Percentiles rank a stretch among this genome's conserved stretches.
Conservation (phyloP, 2,888 invertebrate species). For the Muscina levida region DNA sequence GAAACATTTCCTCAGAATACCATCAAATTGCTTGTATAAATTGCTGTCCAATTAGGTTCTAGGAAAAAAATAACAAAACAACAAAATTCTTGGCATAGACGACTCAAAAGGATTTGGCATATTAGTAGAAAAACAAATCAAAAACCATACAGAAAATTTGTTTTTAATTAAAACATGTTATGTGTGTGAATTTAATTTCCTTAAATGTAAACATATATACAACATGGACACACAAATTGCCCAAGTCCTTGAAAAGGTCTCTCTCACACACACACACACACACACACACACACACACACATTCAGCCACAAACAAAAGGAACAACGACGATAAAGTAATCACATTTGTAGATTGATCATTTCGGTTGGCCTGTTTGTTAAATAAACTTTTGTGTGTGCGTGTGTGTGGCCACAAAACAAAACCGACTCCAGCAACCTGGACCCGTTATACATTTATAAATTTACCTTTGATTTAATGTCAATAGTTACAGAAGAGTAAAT, state of each 20-base stretch:
- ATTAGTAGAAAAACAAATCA: too few species aligned
- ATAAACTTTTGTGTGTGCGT: not conserved
- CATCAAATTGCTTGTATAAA: too few species aligned
- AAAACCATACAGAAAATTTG: constrained; percentile 21
- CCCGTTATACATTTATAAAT: not conserved
- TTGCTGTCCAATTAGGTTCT: too few species aligned
- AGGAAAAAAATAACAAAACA: too few species aligned
- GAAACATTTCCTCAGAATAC: too few species aligned
- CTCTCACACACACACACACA: too few species aligned
- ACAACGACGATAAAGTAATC: constrained; percentile 16
- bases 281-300: too few species aligned
- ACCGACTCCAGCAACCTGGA: not conserved
- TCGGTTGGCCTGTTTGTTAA: not conserved
- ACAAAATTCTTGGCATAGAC: too few species aligned
- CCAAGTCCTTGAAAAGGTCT: too few species aligned
- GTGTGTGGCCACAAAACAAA: not conserved
- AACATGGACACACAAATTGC: not conserved
- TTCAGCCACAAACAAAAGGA: too few species aligned
- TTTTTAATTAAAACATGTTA: constrained; percentile 25
- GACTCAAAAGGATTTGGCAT: too few species aligned
- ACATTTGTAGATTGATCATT: constrained; percentile 5
- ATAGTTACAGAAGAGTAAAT: too few species aligned
- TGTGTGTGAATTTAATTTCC: not conserved
- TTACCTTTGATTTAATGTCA: constrained; percentile 1
- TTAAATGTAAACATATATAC: not conserved